Conservation (phyloP, 2,888 invertebrate species). For the Pedicia rivosa region DNA sequence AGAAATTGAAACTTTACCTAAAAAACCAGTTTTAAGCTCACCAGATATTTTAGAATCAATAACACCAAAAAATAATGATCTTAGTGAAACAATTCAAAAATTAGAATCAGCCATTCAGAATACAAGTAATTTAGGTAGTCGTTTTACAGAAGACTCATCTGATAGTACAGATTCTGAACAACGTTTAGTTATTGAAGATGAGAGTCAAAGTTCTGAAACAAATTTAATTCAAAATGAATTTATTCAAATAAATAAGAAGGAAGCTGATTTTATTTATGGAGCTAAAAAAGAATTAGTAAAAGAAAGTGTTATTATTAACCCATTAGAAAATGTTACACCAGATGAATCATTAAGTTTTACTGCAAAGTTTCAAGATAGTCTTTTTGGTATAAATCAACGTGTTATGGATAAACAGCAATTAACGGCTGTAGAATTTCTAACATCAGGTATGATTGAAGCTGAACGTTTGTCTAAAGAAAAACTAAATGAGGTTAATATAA, state of each 20-base stretch:
- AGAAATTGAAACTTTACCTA: slow-evolving; percentile 9
- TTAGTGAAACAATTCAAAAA: slow-evolving; percentile 46
- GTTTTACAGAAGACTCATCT: slow-evolving; percentile 38
- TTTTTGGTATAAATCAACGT: slow-evolving; percentile 11
- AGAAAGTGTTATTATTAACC: background rate
- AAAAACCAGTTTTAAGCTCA: slow-evolving; percentile 20
- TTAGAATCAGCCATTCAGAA: slow-evolving; percentile 29
- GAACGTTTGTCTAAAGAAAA: background rate
- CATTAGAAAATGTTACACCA: too few species aligned
- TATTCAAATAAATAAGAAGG: background rate
- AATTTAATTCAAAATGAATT: slow-evolving; percentile 7
- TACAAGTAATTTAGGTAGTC: slow-evolving; percentile 5
- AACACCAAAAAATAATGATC: slow-evolving; percentile 37
- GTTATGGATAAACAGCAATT: slow-evolving; percentile 2
- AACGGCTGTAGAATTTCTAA: slow-evolving; percentile 2
- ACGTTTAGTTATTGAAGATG: slow-evolving; percentile 39
- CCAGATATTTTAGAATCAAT: slow-evolving; percentile 27
- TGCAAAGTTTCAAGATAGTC: slow-evolving; percentile 6
- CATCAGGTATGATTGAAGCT: background rate
- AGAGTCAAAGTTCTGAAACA: slow-evolving; percentile 24
- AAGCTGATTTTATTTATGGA: background rate
- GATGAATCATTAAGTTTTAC: background rate
- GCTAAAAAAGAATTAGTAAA: background rate
- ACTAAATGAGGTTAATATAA: too few species aligned
- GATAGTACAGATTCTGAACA: slow-evolving; percentile 49